phyloP scores from a whole-genome alignment of 2,888 invertebrate genomes.

The Rhingia campestris region DNA sequence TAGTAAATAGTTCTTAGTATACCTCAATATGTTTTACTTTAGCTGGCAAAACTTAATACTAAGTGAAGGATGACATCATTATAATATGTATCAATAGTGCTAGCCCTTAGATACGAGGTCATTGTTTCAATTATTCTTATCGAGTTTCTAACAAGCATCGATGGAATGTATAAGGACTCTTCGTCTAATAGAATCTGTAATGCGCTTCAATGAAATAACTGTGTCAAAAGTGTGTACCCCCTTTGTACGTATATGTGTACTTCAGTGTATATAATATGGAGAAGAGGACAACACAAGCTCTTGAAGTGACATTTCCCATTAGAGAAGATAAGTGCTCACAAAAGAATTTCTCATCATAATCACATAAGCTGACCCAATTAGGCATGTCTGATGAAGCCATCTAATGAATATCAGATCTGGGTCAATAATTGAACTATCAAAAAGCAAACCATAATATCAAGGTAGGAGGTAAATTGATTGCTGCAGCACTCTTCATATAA shows the following conservation, averaged over 20 bases:
- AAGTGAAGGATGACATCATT: too few species aligned
- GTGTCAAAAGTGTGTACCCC: background rate
- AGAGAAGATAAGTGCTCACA: background rate
- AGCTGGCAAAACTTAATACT: too few species aligned
- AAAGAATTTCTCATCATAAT: background rate
- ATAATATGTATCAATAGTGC: too few species aligned
- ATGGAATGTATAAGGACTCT: background rate
- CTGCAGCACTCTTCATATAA: background rate
- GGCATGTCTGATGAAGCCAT: background rate
- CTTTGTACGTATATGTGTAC: background rate
- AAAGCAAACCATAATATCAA: background rate
- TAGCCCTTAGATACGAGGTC: too few species aligned
- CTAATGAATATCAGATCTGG: background rate
- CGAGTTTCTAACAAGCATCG: background rate
- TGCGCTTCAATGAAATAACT: background rate
- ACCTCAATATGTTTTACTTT: too few species aligned
- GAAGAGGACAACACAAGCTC: background rate
- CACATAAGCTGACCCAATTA: conserved; percentile 2
- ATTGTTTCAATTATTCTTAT: too few species aligned
- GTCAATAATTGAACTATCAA: conserved; percentile 6
- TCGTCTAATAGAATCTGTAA: too few species aligned
- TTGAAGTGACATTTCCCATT: background rate
- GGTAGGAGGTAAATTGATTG: background rate
- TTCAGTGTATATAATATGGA: too few species aligned
- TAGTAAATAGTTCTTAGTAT: too few species aligned